Conservation (phyloP, 2,888 invertebrate genomes). For the Blastobasis adustella region DNA sequence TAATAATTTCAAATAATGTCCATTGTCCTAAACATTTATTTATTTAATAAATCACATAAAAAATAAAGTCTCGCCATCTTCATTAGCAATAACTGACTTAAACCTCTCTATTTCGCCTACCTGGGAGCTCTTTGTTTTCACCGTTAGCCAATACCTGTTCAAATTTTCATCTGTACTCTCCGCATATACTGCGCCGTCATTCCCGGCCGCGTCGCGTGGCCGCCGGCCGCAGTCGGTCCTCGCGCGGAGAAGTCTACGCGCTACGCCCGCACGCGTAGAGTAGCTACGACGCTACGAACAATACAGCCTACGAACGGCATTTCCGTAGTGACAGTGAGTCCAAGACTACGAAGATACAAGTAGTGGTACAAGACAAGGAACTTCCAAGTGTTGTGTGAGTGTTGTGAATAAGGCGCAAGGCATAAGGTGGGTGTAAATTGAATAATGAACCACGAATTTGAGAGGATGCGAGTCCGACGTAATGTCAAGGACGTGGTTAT, state of each 20-base stretch:
- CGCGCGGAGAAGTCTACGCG: conserved; percentile 32
- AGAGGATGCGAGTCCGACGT: conserved; percentile 27
- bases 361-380: not conserved
- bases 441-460: conserved; percentile 41
- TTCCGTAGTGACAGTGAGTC: conserved; percentile 36
- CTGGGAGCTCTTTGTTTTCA: conserved; percentile 10
- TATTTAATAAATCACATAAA: too few species aligned
- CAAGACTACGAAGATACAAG: conserved; percentile 12
- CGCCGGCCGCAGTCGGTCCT: conserved; percentile 34
- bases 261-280: conserved; percentile 44
- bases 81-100: too few species aligned
- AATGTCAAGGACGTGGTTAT: conserved; percentile 70
- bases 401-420: not conserved
- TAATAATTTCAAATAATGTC: too few species aligned
- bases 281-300: conserved; percentile 38
- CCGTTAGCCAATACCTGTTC: conserved; percentile 11
- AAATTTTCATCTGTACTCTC: conserved; percentile 30
- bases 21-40: too few species aligned
- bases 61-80: too few species aligned
- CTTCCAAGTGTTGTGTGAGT: not conserved
- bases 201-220: conserved; percentile 45
- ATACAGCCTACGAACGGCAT: conserved; percentile 25
- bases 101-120: conserved; percentile 7
- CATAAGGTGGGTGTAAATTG: conserved; percentile 55
- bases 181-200: conserved; percentile 22